Evolutionary conservation across 2,113 vertebrate species (phyloP), one percentile per base, ranked within the genome.

Genomic region (Polypterus bichir): DNA sequence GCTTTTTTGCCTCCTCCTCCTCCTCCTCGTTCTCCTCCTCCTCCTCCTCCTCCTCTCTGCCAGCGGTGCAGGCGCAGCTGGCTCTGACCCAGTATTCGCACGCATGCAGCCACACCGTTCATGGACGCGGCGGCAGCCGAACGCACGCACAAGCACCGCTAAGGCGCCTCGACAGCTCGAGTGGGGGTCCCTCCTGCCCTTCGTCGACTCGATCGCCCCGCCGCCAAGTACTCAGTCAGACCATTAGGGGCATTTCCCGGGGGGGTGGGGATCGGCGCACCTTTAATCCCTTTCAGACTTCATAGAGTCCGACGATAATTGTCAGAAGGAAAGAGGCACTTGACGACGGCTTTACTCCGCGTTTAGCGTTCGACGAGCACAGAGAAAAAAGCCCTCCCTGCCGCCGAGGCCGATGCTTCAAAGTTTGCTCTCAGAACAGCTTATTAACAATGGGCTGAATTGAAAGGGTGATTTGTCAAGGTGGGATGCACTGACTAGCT

Each of bases 281-380:
- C 71, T 73, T 71, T 66, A 71, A 76, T 71, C 70, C 71, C 76
- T 72, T 77, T 76, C 72, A 56, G 75, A 75, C 75, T 76, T 73
- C 64, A 71, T 77, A 77, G 72, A 78, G 70, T 70, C 73, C 71
- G 72, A 73, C 75, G 63, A 78, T 84, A 78, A 82, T 77, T 78
- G 74, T 79, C 69, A 77, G 74, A 77, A 75, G 57, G 27, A 58
- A 45, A 58, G 56, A 58, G 54, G 6, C 9, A 7, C 48, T 46
- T 8, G 57, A 49, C 3, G 6, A 59, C 9, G 8, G 62, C 4
- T 10, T 54, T 60, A 3, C 9, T 47, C 6, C 11, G 53, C 49
- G 53, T 59, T 7, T 48, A 64, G 63, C 53, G 48, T n/a, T 45
- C 4, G 46, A 48, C 1, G 47, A 56, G 44, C 62, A 51, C 64